Base-by-base conservation (phyloP, 2,113 vertebrate genomes). In the Tragelaphus imberbis region DNA sequence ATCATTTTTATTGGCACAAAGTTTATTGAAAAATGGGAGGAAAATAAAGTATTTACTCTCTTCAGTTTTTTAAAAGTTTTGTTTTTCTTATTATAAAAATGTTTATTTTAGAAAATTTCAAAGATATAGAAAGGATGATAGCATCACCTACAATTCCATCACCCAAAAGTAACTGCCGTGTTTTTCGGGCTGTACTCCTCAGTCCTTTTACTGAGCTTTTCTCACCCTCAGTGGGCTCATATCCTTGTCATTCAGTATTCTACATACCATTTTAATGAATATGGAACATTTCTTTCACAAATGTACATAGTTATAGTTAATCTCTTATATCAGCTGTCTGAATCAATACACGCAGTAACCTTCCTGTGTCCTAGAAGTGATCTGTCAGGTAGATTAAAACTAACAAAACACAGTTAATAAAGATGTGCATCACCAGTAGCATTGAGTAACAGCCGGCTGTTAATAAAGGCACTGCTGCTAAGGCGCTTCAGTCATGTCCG, bases 71-170 rank as follows among this genome's bases (percentile, higher is more conserved):
- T 53, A 85, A 93, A 84, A 82, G 27, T 92, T 94, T 85, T 71
- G 27, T 59, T 82, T 79, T 88, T 90, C 55, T 94, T 68, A 17
- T 53, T 59, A 49, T 75, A 82, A 85, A 59, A 84, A 49, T 59
- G 25, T 33, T 88, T 75, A 30, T 58, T 93, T 96, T 92, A 96
- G 88, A 75, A 95, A 88, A 65, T 51, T 80, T 77, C 44, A 30
- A 55, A 47, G 27, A 12, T 59, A 10, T 44, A 49, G 56, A 51
- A 79, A 84, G 23, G 44, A 95, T 85, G 65, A 82, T 56, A 65
- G 59, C 71, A 77, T 44, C 11, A 55, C 30, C 36, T 90, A 4
- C 9, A 61, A 8, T 85, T 80, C 6, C 8, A 33, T 84, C 81
- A 84, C 40, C 44, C 47, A 30, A n/a, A 82, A 94, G 47, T 61